A percentile compares a stretch with the other conserved stretches of the same genome.
These are phyloP conservation scores for Nephila pilipes DNA, from an alignment of 1,140 invertebrate species.

Conservation along the genomic window DNA sequence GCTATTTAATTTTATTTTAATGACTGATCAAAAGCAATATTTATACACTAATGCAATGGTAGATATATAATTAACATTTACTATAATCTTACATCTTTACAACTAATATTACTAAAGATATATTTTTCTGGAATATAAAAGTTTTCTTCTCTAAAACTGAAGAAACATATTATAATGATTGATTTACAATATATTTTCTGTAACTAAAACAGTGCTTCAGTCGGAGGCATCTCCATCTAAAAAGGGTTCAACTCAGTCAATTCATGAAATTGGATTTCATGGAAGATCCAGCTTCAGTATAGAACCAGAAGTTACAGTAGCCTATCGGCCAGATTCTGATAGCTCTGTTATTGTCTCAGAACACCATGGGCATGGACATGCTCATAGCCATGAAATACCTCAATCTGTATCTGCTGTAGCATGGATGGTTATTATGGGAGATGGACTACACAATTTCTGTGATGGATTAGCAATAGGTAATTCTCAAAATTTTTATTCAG, in stretches of 20 bases:
- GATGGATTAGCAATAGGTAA: slow-evolving; percentile 95
- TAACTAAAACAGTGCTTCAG: slow-evolving; percentile 42
- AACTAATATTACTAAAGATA: no score
- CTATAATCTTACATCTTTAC: no score
- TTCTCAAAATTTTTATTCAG: not conserved
- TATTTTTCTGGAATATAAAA: no score
- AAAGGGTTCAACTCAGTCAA: slow-evolving; percentile 59
- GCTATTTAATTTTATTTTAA: no score
- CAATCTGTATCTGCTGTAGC: slow-evolving; percentile 86
- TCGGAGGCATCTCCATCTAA: slow-evolving; percentile 51
- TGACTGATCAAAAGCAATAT: no score
- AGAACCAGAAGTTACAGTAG: slow-evolving; percentile 53
- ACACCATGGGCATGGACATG: slow-evolving; percentile 93
- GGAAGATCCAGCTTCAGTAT: slow-evolving; percentile 68
- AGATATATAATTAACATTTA: no score
- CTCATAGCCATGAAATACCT: slow-evolving; percentile 91
- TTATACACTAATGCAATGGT: no score
- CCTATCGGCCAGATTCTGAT: slow-evolving; percentile 53
- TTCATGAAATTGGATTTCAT: slow-evolving; percentile 66
- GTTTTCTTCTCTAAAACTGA: no score
- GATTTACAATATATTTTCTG: not conserved
- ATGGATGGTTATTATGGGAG: slow-evolving; percentile 97
- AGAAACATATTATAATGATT: not conserved
- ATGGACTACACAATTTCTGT: slow-evolving; percentile 95
- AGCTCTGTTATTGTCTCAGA: slow-evolving; percentile 68